Conservation (phyloP, 2,797 vertebrate species). For the Fundulus diaphanus region DNA sequence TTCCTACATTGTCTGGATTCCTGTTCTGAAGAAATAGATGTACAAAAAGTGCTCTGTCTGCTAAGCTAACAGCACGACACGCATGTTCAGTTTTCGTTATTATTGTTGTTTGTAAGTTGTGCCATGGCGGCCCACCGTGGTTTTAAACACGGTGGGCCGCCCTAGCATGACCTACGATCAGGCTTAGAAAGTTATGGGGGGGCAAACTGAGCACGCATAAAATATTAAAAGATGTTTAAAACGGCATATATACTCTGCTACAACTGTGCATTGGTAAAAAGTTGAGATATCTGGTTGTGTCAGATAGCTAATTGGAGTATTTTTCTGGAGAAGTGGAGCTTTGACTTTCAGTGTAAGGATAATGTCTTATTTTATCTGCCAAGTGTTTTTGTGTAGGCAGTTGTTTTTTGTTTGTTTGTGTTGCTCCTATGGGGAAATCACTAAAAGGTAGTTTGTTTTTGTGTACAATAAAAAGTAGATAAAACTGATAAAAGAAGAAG, state of each 20-base stretch:
- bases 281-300: background rate
- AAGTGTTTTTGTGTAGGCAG: slow-evolving; percentile 33
- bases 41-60: background rate
- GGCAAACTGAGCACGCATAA: too few relatives aligned
- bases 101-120: too few relatives aligned
- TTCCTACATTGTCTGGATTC: background rate
- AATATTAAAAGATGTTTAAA: background rate
- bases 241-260: background rate
- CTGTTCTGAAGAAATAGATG: too few relatives aligned
- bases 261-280: background rate
- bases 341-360: slow-evolving; percentile 17
- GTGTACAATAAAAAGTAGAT: background rate
- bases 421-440: background rate
- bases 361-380: slow-evolving; percentile 35
- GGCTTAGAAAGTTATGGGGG: too few relatives aligned
- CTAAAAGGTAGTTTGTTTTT: background rate
- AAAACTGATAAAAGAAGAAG: background rate
- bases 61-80: too few relatives aligned
- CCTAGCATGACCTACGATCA: too few relatives aligned
- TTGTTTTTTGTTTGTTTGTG: background rate
- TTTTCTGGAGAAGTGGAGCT: background rate
- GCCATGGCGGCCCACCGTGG: too few relatives aligned
- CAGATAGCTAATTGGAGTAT: slow-evolving; percentile 25
- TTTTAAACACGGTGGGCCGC: too few relatives aligned
- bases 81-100: too few relatives aligned